Conservation (phyloP, 2,113 vertebrate genomes). For the Camelus bactrianus region DNA sequence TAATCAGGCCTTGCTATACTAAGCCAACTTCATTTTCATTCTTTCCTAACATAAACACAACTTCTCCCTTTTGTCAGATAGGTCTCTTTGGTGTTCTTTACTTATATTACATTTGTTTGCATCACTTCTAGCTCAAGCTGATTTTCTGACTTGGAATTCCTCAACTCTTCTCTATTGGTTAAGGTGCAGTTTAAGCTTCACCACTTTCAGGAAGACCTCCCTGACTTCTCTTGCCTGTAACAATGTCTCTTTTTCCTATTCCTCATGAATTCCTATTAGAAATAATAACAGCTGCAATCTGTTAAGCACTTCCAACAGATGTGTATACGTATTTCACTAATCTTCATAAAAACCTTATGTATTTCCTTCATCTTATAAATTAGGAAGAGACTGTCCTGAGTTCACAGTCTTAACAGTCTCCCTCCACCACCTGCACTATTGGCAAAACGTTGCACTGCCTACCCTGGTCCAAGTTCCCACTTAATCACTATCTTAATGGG, state of each 20-base stretch:
- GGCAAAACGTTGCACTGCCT: background rate
- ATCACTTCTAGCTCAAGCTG: constrained; percentile 22
- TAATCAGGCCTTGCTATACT: background rate
- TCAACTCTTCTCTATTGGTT: background rate
- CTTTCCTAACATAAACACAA: background rate
- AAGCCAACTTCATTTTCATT: constrained; percentile 1
- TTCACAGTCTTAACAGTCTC: background rate
- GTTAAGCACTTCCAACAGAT: background rate
- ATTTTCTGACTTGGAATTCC: constrained; percentile 3
- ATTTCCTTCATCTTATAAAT: background rate
- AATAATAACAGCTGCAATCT: background rate
- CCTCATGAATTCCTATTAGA: constrained; percentile 4
- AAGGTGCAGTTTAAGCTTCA: background rate
- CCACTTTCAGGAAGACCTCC: background rate
- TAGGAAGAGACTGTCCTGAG: background rate
- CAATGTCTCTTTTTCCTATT: constrained; percentile 9
- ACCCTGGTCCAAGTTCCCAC: background rate
- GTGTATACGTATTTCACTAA: background rate
- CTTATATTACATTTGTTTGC: background rate
- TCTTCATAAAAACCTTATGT: constrained; percentile 4
- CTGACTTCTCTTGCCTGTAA: constrained; percentile 1
- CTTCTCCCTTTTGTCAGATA: background rate
- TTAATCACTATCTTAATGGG: background rate
- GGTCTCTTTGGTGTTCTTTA: background rate
- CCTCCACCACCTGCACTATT: background rate